Evolutionary conservation across 1,140 invertebrate species (phyloP).

Genomic region (Apis cerana): DNA sequence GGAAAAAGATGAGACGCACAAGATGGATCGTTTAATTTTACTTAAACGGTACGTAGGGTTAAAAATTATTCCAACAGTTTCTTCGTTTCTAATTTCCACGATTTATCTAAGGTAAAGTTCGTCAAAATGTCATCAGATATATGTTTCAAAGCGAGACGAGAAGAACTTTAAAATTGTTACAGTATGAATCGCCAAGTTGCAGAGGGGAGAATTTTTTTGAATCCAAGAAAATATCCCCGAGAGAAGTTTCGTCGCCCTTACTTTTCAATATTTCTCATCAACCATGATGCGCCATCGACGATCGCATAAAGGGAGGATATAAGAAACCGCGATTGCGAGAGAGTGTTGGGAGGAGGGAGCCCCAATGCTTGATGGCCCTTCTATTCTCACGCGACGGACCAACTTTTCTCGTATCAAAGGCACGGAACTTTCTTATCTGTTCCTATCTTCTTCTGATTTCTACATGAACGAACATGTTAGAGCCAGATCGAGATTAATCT

Average conservation of each 20-base stretch:
- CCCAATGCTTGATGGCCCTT: slow-evolving; percentile 25
- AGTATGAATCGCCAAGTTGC: neutral
- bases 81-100: no score
- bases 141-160: neutral
- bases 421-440: slow-evolving; percentile 3
- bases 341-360: neutral
- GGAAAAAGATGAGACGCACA: no score
- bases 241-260: slow-evolving; percentile 18
- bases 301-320: neutral
- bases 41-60: no score
- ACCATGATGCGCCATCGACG: neutral
- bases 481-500: neutral
- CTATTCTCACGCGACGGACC: slow-evolving; percentile 10
- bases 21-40: no score
- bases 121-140: neutral
- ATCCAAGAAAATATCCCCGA: neutral
- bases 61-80: no score
- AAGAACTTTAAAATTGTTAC: neutral
- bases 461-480: neutral
- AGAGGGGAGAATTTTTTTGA: neutral
- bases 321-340: slow-evolving; percentile 39
- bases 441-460: neutral
- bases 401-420: slow-evolving; percentile 34
- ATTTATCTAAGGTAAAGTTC: neutral
- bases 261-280: slow-evolving; percentile 53